phyloP scores from a whole-genome alignment of 2,888 invertebrate genomes.

The Brassicogethes aeneus region DNA sequence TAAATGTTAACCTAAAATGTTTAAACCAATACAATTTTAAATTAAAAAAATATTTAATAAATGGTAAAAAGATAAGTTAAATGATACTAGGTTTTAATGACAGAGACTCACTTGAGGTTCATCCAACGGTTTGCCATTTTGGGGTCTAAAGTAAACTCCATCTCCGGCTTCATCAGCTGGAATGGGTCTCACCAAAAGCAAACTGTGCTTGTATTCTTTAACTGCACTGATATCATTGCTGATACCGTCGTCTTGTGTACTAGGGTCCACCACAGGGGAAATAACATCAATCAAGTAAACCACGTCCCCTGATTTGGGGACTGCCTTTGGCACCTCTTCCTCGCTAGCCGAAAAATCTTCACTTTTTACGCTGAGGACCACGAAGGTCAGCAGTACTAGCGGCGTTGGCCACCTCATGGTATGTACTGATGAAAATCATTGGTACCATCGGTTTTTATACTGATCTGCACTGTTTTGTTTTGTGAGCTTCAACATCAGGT shows the following conservation, averaged over 20 bases:
- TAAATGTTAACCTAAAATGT: not conserved
- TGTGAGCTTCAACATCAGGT: not conserved
- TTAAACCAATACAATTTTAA: not conserved
- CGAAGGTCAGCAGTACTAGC: conserved; percentile 11
- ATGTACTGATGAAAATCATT: not conserved
- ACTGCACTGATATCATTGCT: conserved; percentile 18
- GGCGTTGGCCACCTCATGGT: conserved; percentile 19
- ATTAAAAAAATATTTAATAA: not conserved
- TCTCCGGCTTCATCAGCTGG: conserved; percentile 28
- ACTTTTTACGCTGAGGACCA: conserved; percentile 5
- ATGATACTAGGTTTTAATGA: no score
- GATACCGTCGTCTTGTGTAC: conserved; percentile 8
- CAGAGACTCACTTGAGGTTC: conserved; percentile 24
- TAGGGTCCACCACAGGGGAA: conserved; percentile 10
- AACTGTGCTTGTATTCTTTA: conserved; percentile 11
- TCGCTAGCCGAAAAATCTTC: conserved; percentile 3
- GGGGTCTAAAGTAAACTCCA: conserved; percentile 35
- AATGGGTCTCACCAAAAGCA: conserved; percentile 22
- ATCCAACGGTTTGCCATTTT: conserved; percentile 26
- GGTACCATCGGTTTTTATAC: not conserved
- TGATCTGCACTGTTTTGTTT: no score
- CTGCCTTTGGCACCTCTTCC: not conserved
- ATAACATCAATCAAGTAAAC: conserved; percentile 26
- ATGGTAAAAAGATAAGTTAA: no score
- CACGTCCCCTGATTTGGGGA: conserved; percentile 19